Conservation (phyloP, 2,797 vertebrate genomes). For the Pantherophis alleghaniensis region DNA sequence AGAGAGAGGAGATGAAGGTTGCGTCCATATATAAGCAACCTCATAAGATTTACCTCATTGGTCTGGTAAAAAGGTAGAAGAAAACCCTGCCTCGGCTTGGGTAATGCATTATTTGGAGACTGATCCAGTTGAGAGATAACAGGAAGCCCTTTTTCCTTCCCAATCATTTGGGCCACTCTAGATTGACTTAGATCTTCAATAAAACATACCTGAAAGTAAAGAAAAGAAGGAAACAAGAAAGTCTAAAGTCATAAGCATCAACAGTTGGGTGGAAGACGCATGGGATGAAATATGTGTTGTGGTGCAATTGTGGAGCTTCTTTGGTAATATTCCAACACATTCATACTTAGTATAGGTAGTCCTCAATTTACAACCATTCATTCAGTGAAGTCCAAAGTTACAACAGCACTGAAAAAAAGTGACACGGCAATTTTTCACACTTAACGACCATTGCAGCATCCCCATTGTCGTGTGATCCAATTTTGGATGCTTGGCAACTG, state of each 20-base stretch:
- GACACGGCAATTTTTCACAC: too few relatives aligned
- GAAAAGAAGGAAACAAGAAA: background rate
- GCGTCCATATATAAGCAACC: background rate
- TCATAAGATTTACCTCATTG: background rate
- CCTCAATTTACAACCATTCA: too few relatives aligned
- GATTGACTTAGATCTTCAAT: background rate
- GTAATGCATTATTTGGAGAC: background rate
- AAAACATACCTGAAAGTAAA: background rate
- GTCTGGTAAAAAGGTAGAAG: background rate
- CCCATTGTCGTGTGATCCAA: too few relatives aligned
- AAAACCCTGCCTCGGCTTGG: background rate
- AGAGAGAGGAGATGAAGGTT: background rate
- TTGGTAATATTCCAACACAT: background rate
- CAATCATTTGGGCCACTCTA: background rate
- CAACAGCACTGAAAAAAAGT: too few relatives aligned
- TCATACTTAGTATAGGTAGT: too few relatives aligned
- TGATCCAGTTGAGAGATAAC: background rate
- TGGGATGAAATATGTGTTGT: background rate
- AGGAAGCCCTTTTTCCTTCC: background rate
- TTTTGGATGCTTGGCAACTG: too few relatives aligned
- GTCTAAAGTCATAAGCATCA: background rate
- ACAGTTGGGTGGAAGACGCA: background rate
- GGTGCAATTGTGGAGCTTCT: background rate
- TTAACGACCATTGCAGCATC: too few relatives aligned
- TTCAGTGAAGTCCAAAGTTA: too few relatives aligned